Evolutionary conservation across 2,888 invertebrate genomes (phyloP).

Genomic region (Theodoxus fluviatilis): DNA sequence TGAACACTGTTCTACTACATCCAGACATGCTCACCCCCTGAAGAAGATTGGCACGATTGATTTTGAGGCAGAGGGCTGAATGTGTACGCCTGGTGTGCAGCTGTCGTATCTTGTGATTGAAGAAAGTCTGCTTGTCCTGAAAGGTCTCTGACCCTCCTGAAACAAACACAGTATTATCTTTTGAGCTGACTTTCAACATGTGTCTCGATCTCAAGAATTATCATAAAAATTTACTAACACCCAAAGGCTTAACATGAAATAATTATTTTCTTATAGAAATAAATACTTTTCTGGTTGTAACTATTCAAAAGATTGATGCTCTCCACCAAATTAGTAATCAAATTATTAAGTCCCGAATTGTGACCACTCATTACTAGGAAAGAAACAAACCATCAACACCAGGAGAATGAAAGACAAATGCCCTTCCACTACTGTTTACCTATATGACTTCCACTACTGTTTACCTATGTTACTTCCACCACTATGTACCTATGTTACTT

Average conservation of each 20-base stretch:
- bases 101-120: slow-evolving; percentile 82
- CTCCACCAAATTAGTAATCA: neutral
- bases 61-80: slow-evolving; percentile 83
- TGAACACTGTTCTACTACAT: too few relatives aligned
- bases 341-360: neutral
- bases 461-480: too few relatives aligned
- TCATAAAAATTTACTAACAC: slow-evolving; percentile 1
- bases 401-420: too few relatives aligned
- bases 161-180: slow-evolving; percentile 33
- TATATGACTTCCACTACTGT: too few relatives aligned
- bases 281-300: neutral
- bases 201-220: neutral
- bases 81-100: slow-evolving; percentile 87
- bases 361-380: neutral
- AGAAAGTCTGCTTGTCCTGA: slow-evolving; percentile 77
- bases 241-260: neutral
- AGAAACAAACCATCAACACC: too few relatives aligned
- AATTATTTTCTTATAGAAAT: neutral
- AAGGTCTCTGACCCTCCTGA: slow-evolving; percentile 89
- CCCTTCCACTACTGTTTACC: neutral
- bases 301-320: neutral
- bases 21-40: slow-evolving; percentile 73
- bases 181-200: too few relatives aligned
- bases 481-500: neutral
- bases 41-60: slow-evolving; percentile 80